Conservation (phyloP, 2,113 vertebrate genomes). For the Malaclemys terrapin region DNA sequence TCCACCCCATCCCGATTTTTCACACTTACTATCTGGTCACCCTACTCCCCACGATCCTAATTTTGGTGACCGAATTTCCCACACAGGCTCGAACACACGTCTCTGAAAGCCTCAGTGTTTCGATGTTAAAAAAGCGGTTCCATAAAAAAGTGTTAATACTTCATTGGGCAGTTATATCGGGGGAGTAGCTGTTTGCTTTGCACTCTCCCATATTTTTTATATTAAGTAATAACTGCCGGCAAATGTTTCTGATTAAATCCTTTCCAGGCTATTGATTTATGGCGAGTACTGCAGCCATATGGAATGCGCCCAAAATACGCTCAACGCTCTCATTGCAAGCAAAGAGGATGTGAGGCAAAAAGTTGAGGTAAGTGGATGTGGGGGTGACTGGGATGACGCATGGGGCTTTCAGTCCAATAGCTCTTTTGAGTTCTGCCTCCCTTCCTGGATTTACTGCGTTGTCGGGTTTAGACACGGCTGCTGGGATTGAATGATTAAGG, state of each 20-base stretch:
- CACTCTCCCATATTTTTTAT: neutral
- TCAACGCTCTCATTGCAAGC: slow-evolving; percentile 91
- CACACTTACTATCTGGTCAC: too few relatives aligned
- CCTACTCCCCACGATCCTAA: neutral
- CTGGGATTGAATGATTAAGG: neutral
- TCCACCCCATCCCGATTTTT: too few relatives aligned
- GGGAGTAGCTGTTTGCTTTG: neutral
- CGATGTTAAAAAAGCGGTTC: neutral
- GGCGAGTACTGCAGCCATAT: slow-evolving; percentile 98
- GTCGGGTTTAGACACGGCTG: rapidly evolving
- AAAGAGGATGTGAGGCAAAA: slow-evolving; percentile 92
- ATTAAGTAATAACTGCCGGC: slow-evolving; percentile 10
- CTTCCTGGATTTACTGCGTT: rapidly evolving
- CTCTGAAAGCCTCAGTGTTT: neutral
- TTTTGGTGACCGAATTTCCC: neutral
- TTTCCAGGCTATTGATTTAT: slow-evolving; percentile 92
- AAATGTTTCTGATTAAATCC: slow-evolving; percentile 22
- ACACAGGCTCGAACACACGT: rapidly evolving
- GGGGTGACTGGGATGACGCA: neutral
- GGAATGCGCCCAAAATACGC: slow-evolving; percentile 94
- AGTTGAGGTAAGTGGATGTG: slow-evolving; percentile 87
- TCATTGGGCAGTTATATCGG: neutral
- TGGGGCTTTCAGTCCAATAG: too few relatives aligned
- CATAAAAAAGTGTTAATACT: neutral
- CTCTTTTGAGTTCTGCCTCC: neutral